Conservation (phyloP, 2,113 vertebrate species). For the Apeltes quadracus region DNA sequence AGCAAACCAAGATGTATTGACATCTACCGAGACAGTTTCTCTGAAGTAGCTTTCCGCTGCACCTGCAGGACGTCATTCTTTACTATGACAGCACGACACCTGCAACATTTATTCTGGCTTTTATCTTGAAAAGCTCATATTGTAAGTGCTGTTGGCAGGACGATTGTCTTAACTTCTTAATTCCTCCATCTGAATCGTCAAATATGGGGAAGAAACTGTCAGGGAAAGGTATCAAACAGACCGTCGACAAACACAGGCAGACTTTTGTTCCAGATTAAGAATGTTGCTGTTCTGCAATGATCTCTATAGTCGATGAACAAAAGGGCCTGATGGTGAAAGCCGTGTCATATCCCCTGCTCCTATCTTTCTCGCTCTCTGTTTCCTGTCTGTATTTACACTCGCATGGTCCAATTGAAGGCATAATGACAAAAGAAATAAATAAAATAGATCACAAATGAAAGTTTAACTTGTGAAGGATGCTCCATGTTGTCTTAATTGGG, state of each 20-base stretch:
- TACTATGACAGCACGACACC: neutral
- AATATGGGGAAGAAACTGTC: neutral
- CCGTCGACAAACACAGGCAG: neutral
- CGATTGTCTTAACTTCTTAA: neutral
- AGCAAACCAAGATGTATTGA: neutral
- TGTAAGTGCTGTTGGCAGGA: neutral
- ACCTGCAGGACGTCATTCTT: neutral
- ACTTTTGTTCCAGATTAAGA: neutral
- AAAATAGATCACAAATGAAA: no score
- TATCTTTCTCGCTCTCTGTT: neutral
- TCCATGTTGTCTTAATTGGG: neutral
- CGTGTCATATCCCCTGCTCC: neutral
- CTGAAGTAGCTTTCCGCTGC: neutral
- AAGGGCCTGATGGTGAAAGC: neutral
- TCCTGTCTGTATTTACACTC: neutral
- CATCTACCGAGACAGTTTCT: neutral
- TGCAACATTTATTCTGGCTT: neutral
- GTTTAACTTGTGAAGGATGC: neutral
- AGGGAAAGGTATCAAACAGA: neutral
- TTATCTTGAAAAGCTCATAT: neutral
- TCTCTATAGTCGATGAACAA: slow-evolving; percentile 1
- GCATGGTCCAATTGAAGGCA: no score
- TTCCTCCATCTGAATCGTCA: neutral
- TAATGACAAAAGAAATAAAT: no score
- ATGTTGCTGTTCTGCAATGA: neutral